These are phyloP conservation scores for Rynchops niger DNA, from an alignment of 2,113 vertebrate genomes.

Conservation along the genomic window DNA sequence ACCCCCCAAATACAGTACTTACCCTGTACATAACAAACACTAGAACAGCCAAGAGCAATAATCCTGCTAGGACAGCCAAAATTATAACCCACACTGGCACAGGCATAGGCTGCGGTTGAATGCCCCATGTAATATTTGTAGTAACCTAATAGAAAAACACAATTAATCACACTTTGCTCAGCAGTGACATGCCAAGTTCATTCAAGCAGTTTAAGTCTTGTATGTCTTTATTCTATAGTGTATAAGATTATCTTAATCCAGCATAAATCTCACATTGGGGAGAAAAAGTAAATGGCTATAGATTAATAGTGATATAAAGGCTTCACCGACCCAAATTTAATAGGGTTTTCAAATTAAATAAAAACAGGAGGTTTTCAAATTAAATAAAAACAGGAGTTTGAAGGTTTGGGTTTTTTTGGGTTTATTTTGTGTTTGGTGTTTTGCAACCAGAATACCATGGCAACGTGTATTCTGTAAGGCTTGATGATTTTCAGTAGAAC, in stretches of 20 bases:
- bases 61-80: constrained; percentile 90
- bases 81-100: constrained; percentile 95
- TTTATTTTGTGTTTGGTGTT: background rate
- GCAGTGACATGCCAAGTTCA: background rate
- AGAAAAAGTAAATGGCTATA: background rate
- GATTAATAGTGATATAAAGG: background rate
- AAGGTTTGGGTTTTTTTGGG: background rate
- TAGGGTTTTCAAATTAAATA: background rate
- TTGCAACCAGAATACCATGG: background rate
- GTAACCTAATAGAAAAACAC: constrained; percentile 78
- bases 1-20: background rate
- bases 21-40: constrained; percentile 98
- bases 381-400: background rate
- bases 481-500: background rate
- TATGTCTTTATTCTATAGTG: background rate
- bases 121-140: constrained; percentile 90
- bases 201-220: background rate
- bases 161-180: background rate
- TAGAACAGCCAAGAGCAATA: constrained; percentile 90
- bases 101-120: constrained; percentile 76
- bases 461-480: background rate
- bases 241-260: background rate
- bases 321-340: background rate
- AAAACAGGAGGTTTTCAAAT: background rate
- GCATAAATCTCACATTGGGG: background rate